Base-by-base conservation (phyloP, 2,888 invertebrate genomes). In the Coenonympha glycerion region DNA sequence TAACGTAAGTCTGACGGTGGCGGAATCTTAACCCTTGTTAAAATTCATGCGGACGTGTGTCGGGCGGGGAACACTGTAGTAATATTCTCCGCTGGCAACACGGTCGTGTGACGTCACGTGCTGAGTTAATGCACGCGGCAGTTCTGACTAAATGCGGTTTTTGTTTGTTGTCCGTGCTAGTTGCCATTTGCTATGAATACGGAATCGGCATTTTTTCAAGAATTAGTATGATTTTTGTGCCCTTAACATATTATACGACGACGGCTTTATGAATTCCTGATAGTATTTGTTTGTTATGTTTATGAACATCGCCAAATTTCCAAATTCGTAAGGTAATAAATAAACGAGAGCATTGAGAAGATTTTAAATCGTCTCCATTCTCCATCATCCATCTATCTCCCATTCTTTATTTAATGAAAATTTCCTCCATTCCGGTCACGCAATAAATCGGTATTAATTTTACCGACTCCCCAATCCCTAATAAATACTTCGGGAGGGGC, bases 41-140 rank as follows among this genome's bases (percentile, higher is more conserved):
- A 83, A 79, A 83, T 83, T 82, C 83, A 83, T 77, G 79, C 80
- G 73, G 58, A 65, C 61, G 66, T 66, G 66, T 65, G 64, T 64
- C 63, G 65, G 63, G 66, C 64, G 63, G 65, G 65, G 61, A 62
- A 67, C 66, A n/a, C n/a, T n/a, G n/a, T n/a, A n/a, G 22, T 22
- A 22, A 72, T 71, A 76, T 77, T 73, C 79, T 70, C 70, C 65
- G 61, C 55, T 66, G 69, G 71, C 67, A 73, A 69, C 72, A 73
- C 65, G 66, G 61, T 6, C 22, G 78, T 78, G 80, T 76, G 76
- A 75, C 71, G 66, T 79, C 81, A 82, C 80, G 79, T 79, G 68
- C 71, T 63, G 72, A 68, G 63, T 70, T 78, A 76, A 78, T 62
- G 64, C 62, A 56, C 52, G 57, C 54, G 45, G 51, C 54, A 54